Percentiles rank a stretch among this genome's conserved stretches.
Conservation (phyloP, 2,888 invertebrate species). For the Megastigmus dorsalis region DNA sequence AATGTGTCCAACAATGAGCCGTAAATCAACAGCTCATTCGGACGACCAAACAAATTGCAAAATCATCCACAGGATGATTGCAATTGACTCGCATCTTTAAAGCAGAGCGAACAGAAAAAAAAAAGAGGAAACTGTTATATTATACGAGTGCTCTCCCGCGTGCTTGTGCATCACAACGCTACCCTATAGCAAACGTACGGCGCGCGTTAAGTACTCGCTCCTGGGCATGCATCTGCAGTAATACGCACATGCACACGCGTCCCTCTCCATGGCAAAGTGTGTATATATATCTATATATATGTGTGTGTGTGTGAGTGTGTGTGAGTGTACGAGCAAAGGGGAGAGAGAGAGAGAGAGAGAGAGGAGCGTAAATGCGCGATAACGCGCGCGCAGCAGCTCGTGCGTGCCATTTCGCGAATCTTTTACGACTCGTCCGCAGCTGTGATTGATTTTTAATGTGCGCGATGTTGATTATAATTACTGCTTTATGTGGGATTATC, state of each 20-base stretch:
- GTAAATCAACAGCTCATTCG: not conserved
- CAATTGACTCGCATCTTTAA: not conserved
- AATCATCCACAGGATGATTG: not conserved
- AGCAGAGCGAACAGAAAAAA: not conserved
- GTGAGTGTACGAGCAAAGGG: conserved; percentile 8
- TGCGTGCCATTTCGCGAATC: not conserved
- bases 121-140: not conserved
- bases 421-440: not conserved
- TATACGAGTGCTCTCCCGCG: not conserved
- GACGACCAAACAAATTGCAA: not conserved
- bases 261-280: no score
- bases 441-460: conserved; percentile 1
- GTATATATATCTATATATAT: no score
- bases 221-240: not conserved
- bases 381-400: conserved; percentile 9
- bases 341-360: not conserved
- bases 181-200: no score
- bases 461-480: not conserved
- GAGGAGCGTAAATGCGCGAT: conserved; percentile 12
- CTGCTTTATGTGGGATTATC: not conserved
- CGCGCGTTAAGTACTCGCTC: not conserved
- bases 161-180: conserved; percentile 4
- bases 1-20: not conserved
- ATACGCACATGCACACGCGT: not conserved
- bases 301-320: no score